phyloP scores from a whole-genome alignment of 2,113 vertebrate genomes.

The Carollia perspicillata region DNA sequence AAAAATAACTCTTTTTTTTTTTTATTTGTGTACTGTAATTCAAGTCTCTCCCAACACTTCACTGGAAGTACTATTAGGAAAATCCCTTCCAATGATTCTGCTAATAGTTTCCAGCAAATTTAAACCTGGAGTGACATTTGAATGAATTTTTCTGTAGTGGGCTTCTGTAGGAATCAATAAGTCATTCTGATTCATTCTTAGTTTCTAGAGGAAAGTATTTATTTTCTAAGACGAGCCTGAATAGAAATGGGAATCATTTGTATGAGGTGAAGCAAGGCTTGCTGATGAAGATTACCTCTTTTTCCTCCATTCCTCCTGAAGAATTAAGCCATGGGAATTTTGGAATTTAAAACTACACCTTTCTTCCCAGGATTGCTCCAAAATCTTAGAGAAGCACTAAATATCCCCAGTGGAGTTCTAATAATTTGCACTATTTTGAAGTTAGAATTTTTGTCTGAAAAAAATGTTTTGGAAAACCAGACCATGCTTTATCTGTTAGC shows the following conservation, averaged over 20 bases:
- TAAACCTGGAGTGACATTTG: slow-evolving; percentile 48
- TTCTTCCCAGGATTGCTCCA: background rate
- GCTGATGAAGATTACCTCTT: background rate
- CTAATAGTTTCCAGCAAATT: slow-evolving; percentile 63
- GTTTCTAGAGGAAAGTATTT: slow-evolving; percentile 61
- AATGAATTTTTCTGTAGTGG: slow-evolving; percentile 66
- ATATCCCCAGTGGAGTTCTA: background rate
- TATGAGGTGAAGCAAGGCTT: background rate
- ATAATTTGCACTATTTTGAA: slow-evolving; percentile 25
- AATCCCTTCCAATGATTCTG: slow-evolving; percentile 59
- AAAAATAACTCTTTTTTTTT: slow-evolving; percentile 53
- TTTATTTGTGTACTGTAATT: slow-evolving; percentile 22
- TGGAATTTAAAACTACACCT: slow-evolving; percentile 17
- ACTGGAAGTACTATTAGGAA: slow-evolving; percentile 56
- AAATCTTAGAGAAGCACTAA: slow-evolving; percentile 40
- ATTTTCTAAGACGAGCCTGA: slow-evolving; percentile 56
- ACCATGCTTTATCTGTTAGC: background rate
- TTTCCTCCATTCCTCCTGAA: slow-evolving; percentile 18
- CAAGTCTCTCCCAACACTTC: slow-evolving; percentile 59
- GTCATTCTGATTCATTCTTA: slow-evolving; percentile 64
- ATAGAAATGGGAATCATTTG: slow-evolving; percentile 49
- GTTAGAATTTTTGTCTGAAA: slow-evolving; percentile 34
- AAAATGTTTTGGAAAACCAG: slow-evolving; percentile 46
- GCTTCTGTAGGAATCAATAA: slow-evolving; percentile 59
- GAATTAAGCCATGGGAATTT: slow-evolving; percentile 1